These are phyloP conservation scores for Lithophane socia DNA, from an alignment of 2,888 invertebrate genomes.

Conservation along the genomic window DNA sequence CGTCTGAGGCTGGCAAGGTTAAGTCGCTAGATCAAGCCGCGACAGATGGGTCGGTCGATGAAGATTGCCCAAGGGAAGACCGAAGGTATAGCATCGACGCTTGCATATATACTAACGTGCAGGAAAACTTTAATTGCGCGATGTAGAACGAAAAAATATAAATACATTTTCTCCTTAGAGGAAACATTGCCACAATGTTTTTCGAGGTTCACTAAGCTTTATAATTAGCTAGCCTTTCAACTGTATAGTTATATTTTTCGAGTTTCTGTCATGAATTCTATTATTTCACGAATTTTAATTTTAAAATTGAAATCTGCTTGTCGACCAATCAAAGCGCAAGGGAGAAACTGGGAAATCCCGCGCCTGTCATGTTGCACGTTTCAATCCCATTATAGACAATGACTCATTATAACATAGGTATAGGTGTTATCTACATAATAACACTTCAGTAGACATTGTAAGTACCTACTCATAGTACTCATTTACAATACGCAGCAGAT, in stretches of 20 bases:
- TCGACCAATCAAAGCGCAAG: constrained; percentile 10
- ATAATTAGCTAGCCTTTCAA: background rate
- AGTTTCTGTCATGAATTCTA: background rate
- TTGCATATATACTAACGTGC: background rate
- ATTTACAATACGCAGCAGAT: no score
- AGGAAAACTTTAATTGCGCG: constrained; percentile 1
- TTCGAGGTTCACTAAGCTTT: background rate
- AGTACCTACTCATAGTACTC: no score
- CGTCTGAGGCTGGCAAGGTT: constrained; percentile 90
- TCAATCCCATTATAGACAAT: background rate
- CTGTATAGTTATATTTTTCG: background rate
- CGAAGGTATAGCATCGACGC: background rate
- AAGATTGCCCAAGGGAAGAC: constrained; percentile 52
- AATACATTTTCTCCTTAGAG: background rate
- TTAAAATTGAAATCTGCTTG: background rate
- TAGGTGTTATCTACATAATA: background rate
- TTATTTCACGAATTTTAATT: background rate
- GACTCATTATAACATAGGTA: background rate
- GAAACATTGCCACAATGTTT: background rate
- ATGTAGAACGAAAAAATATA: background rate
- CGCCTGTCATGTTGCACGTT: background rate
- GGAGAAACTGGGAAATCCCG: constrained; percentile 58
- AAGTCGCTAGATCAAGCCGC: constrained; percentile 90
- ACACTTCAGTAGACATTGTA: no score
- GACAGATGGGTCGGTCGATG: constrained; percentile 39